Base-by-base conservation (phyloP, 2,888 invertebrate species). In the Hirtodrosophila cameraria region DNA sequence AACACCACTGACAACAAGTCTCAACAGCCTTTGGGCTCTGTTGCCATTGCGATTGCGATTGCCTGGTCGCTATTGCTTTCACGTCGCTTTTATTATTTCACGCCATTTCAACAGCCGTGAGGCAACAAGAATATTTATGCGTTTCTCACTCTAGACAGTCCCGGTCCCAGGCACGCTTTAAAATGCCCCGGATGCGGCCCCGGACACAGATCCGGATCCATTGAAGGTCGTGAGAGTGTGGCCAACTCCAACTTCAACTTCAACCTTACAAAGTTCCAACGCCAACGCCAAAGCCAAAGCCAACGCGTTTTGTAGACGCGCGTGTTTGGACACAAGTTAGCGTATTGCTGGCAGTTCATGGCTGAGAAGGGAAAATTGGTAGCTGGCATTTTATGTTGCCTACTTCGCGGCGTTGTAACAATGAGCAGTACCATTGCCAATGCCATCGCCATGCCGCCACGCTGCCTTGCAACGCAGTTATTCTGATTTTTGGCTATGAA, bases 81-180 rank as follows among this genome's bases (percentile, higher is more conserved):
- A 76, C 77, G 75, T 75, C 71, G 74, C 82, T 84, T 81, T 85
- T 85, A 85, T 85, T 83, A 82, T 83, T 82, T 80, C 84, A 83
- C 81, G 74, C 80, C 83, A 84, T 84, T 85, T 85, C 86, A 86
- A 82, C 85, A 81, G 82, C 86, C 80, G 82, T 84, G 76, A 86
- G 69, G 85, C 86, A 85, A 78, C 76, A 76, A 82, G 86, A 85
- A 84, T 85, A 82, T 84, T 84, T 84, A 84, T 84, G 79, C 81
- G 79, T 69, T 82, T 62, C 63, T 65, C 59, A 43, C 66, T 57
- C 64, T 62, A 55, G 58, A 76, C 60, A 43, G 46, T 43, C 54
- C 46, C 49, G 20, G 52, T 63, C 62, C 61, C 70, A 67, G 62
- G 66, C 70, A 67, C 67, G 75, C 78, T 79, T 79, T 78, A 75